These are phyloP conservation scores for Lophius piscatorius DNA, from an alignment of 2,113 vertebrate genomes.

Conservation along the genomic window DNA sequence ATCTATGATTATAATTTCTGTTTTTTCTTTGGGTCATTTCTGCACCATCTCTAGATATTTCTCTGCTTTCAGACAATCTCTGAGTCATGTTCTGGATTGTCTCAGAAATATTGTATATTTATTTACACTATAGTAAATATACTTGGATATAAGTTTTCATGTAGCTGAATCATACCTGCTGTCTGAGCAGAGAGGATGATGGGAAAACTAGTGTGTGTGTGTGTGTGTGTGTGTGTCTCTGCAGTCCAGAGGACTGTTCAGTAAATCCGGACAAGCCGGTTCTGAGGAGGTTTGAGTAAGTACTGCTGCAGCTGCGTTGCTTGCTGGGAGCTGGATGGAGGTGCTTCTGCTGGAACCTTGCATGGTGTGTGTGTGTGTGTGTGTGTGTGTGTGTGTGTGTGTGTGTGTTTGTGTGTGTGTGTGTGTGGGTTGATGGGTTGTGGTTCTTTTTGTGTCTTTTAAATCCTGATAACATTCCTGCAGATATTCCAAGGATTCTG, in stretches of 20 bases:
- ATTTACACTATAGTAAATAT: too few species aligned
- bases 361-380: slow-evolving; percentile 22
- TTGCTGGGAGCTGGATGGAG: slow-evolving; percentile 62
- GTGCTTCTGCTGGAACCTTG: neutral
- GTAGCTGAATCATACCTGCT: neutral
- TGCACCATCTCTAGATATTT: too few species aligned
- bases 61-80: too few species aligned
- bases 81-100: too few species aligned
- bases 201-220: slow-evolving; percentile 3
- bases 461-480: too few species aligned
- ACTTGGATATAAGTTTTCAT: too few species aligned
- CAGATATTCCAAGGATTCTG: too few species aligned
- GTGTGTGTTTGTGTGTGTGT: slow-evolving; percentile 6
- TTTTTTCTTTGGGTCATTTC: too few species aligned
- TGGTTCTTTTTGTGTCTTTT: neutral
- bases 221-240: slow-evolving; percentile 66
- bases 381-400: slow-evolving; percentile 4
- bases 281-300: slow-evolving; percentile 92
- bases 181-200: neutral
- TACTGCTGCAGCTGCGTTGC: slow-evolving; percentile 72
- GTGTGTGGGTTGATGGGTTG: neutral
- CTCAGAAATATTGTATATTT: too few species aligned
- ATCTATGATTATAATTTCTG: too few species aligned
- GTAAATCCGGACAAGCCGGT: slow-evolving; percentile 86
- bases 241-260: slow-evolving; percentile 81